These are phyloP conservation scores for Enteromius unitaeniatus DNA, from an alignment of 2,797 vertebrate genomes.

Conservation along the genomic window DNA sequence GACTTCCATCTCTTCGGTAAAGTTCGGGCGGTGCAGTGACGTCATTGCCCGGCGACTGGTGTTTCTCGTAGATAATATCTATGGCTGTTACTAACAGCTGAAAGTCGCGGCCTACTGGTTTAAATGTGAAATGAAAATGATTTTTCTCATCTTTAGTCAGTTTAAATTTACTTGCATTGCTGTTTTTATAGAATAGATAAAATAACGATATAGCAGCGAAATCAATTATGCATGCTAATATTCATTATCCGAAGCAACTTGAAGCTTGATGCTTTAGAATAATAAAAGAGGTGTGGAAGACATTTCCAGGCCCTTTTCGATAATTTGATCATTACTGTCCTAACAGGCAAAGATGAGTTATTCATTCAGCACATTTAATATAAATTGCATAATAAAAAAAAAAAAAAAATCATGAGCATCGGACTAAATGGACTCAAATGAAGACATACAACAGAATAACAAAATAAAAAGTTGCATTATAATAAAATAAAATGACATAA, in stretches of 20 bases:
- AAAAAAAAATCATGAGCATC: not conserved
- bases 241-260: no score
- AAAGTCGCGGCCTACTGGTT: not conserved
- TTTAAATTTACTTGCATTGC: not conserved
- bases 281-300: not conserved
- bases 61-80: not conserved
- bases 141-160: no score
- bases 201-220: not conserved
- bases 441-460: not conserved
- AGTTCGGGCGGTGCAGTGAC: not conserved
- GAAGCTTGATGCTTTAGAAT: not conserved
- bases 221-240: not conserved
- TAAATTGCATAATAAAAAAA: not conserved
- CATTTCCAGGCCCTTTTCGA: not conserved
- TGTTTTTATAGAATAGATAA: not conserved
- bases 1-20: no score
- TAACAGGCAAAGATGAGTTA: not conserved
- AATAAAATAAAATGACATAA: not conserved
- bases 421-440: not conserved
- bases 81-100: no score
- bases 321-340: no score
- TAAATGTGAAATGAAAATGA: not conserved
- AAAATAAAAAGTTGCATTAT: not conserved
- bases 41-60: constrained; percentile 1
- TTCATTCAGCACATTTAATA: not conserved